phyloP scores from a whole-genome alignment of 2,113 vertebrate species.

The Irena cyanogastra region DNA sequence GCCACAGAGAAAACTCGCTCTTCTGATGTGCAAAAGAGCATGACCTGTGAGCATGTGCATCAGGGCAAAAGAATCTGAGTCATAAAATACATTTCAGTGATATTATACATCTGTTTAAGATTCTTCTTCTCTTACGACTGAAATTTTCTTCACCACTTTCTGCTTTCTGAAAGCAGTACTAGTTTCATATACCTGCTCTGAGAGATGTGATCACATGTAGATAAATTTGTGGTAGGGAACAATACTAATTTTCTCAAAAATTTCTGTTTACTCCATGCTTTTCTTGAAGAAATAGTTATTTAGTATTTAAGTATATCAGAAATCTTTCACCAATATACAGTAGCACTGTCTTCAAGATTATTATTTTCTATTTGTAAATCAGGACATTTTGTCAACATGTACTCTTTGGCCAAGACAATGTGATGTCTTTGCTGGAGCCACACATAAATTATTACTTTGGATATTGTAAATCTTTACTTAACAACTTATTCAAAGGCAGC shows the following conservation, averaged over 20 bases:
- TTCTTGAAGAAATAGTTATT: not conserved
- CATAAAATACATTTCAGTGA: not conserved
- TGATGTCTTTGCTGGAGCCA: not conserved
- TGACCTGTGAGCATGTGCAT: fast-evolving
- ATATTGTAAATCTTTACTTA: not conserved
- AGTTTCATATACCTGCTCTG: not conserved
- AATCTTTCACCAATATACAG: not conserved
- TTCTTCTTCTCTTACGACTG: not conserved
- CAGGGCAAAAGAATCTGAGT: not conserved
- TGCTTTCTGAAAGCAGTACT: not conserved
- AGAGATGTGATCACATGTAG: not conserved
- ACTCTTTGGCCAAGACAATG: not conserved
- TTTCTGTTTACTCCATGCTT: not conserved
- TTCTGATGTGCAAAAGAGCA: not conserved
- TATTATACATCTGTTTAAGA: not conserved
- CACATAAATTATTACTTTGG: not conserved
- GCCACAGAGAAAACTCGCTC: not conserved
- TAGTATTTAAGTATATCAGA: not conserved
- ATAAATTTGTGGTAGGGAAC: not conserved
- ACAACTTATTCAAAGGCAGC: slow-evolving; percentile 8
- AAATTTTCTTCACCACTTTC: not conserved
- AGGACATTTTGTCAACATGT: not conserved
- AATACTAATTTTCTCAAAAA: not conserved
- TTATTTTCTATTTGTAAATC: not conserved
- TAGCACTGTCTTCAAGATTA: not conserved